phyloP scores from a whole-genome alignment of 2,888 invertebrate genomes.

The Metallyticus violacea region DNA sequence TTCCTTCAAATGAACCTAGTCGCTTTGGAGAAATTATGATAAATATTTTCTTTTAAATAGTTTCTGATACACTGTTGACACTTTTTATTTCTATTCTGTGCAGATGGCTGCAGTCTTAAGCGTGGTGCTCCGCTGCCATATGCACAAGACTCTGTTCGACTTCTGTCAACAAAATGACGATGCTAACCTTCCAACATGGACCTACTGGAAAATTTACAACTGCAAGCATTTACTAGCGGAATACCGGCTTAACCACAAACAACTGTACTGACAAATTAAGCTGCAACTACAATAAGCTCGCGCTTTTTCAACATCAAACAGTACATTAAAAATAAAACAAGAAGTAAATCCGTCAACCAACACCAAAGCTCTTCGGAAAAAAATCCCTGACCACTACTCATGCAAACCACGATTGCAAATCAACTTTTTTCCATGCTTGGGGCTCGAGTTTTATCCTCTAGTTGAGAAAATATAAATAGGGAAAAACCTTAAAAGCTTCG shows the following conservation, averaged over 20 bases:
- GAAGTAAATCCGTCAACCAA: background rate
- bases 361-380: background rate
- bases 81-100: background rate
- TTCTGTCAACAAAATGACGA: background rate
- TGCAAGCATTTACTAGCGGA: background rate
- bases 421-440: too few relatives aligned
- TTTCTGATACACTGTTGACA: too few relatives aligned
- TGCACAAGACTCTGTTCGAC: background rate
- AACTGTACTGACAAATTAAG: background rate
- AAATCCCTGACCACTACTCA: background rate
- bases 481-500: too few relatives aligned
- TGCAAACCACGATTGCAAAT: too few relatives aligned
- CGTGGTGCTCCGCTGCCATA: background rate
- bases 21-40: too few relatives aligned
- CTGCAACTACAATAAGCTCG: background rate
- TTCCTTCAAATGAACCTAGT: too few relatives aligned
- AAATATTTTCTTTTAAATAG: too few relatives aligned
- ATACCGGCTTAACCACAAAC: background rate
- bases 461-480: too few relatives aligned
- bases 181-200: background rate
- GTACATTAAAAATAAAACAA: background rate
- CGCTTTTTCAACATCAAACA: background rate
- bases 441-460: too few relatives aligned
- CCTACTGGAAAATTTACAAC: background rate
- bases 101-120: background rate